These are phyloP conservation scores for Scelioninae gen. 2 DNA, from an alignment of 2,888 invertebrate species.

Conservation along the genomic window DNA sequence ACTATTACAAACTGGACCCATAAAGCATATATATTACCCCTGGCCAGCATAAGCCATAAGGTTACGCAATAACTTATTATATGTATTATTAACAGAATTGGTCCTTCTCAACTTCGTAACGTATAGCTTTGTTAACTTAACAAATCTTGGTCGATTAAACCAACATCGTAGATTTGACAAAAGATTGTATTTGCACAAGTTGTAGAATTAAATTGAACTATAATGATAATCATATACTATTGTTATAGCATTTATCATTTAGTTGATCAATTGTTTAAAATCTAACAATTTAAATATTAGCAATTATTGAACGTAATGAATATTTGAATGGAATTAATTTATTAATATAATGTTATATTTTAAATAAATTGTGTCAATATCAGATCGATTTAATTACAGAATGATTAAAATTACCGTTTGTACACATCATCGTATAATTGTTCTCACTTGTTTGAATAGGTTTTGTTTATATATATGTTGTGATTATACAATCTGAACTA, in stretches of 20 bases:
- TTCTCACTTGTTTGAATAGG: too few species aligned
- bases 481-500: too few species aligned
- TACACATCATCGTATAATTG: too few species aligned
- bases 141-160: slow-evolving; percentile 33
- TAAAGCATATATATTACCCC: slow-evolving; percentile 33
- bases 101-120: slow-evolving; percentile 34
- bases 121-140: slow-evolving; percentile 27
- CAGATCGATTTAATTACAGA: too few species aligned
- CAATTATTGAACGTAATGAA: too few species aligned
- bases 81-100: slow-evolving; percentile 39
- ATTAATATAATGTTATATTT: too few species aligned
- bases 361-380: too few species aligned
- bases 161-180: slow-evolving; percentile 20
- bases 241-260: neutral
- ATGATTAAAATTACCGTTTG: too few species aligned
- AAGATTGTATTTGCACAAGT: slow-evolving; percentile 15
- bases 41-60: slow-evolving; percentile 29
- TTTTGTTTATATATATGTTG: too few species aligned
- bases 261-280: too few species aligned
- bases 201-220: neutral
- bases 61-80: slow-evolving; percentile 40
- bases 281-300: too few species aligned
- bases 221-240: neutral
- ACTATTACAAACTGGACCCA: slow-evolving; percentile 37
- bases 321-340: too few species aligned